phyloP scores from a whole-genome alignment of 2,888 invertebrate species.

The Mesorhabditis sp. region DNA sequence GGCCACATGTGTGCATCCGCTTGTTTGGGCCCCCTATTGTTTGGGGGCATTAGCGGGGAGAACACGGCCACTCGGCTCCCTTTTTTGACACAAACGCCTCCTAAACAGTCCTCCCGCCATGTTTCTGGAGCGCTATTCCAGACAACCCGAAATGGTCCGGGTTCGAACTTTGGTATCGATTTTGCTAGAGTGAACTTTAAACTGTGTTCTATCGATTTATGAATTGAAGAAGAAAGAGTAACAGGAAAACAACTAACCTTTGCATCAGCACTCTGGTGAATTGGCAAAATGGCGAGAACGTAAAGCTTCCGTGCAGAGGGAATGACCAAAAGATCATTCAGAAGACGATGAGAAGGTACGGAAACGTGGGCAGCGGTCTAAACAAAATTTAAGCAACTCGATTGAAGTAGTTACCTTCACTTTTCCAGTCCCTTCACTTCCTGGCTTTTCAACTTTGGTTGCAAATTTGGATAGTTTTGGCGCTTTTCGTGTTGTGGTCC shows the following conservation, averaged over 20 bases:
- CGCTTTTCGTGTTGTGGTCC: conserved; percentile 1
- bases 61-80: too few relatives aligned
- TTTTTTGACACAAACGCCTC: too few relatives aligned
- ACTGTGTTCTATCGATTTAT: too few relatives aligned
- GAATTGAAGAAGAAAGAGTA: neutral
- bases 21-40: too few relatives aligned
- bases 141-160: too few relatives aligned
- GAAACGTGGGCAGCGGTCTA: conserved; percentile 30
- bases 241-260: conserved; percentile 23
- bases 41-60: too few relatives aligned
- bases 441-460: neutral
- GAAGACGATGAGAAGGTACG: conserved; percentile 44
- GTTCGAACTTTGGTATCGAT: too few relatives aligned
- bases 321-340: conserved; percentile 50
- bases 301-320: conserved; percentile 44
- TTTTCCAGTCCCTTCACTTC: neutral
- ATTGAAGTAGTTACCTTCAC: neutral
- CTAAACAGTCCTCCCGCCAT: too few relatives aligned
- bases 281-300: conserved; percentile 41
- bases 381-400: neutral
- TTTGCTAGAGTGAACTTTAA: too few relatives aligned
- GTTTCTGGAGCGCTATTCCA: too few relatives aligned
- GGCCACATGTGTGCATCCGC: too few relatives aligned
- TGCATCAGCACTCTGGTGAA: conserved; percentile 39
- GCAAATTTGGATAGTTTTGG: conserved; percentile 2